Conservation (phyloP, 2,888 invertebrate genomes). For the Caenorhabditis becei region DNA sequence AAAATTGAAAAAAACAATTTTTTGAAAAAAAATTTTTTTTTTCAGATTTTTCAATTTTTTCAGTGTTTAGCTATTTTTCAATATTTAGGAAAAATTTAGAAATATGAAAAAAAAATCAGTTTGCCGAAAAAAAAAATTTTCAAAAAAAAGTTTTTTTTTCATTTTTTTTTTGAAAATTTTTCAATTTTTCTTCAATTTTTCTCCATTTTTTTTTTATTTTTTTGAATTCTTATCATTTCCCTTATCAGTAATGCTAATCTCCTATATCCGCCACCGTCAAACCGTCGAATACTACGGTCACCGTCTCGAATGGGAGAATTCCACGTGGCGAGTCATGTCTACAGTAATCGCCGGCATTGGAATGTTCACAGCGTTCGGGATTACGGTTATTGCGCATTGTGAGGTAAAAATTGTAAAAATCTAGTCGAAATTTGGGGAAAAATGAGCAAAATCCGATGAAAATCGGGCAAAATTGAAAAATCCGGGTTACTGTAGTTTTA, state of each 20-base stretch:
- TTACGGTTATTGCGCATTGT: slow-evolving; percentile 58
- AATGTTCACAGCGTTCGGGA: slow-evolving; percentile 43
- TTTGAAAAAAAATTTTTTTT: no score
- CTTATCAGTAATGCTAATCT: slow-evolving; percentile 66
- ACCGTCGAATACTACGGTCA: slow-evolving; percentile 73
- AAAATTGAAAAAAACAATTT: no score
- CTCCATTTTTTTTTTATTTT: no score
- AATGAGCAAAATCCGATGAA: background rate
- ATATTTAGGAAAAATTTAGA: no score
- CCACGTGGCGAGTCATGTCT: slow-evolving; percentile 40
- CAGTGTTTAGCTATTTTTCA: no score
- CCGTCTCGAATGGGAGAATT: slow-evolving; percentile 65
- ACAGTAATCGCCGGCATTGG: slow-evolving; percentile 43
- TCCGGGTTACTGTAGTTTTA: background rate
- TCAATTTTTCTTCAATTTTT: no score
- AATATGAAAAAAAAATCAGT: no score
- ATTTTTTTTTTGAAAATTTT: no score
- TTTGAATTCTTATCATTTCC: no score
- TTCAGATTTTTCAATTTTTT: no score
- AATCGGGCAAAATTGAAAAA: background rate
- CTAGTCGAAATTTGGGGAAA: background rate
- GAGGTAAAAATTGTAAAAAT: slow-evolving; percentile 24
- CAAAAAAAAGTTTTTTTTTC: no score
- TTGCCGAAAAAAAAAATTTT: no score
- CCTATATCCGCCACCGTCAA: slow-evolving; percentile 71